Percentiles rank a stretch among this genome's conserved stretches.
Conservation (phyloP, 2,888 invertebrate genomes). For the Celastrina argiolus region DNA sequence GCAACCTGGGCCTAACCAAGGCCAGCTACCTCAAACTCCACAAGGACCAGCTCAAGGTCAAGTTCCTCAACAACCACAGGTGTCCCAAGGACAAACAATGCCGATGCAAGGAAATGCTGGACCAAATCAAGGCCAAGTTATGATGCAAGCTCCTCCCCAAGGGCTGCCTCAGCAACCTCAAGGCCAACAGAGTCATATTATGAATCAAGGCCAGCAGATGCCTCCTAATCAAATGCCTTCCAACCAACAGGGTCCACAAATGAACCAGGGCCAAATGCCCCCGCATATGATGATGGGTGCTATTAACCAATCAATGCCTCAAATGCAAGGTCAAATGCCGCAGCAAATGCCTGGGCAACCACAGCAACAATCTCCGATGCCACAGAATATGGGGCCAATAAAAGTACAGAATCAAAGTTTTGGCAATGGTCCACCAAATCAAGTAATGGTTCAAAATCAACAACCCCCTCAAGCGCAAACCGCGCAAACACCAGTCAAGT, state of each 20-base stretch:
- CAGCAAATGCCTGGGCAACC: slow-evolving; percentile 36
- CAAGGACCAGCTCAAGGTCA: slow-evolving; percentile 38
- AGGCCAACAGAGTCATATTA: slow-evolving; percentile 44
- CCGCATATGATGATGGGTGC: slow-evolving; percentile 36
- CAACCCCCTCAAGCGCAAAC: slow-evolving; percentile 46
- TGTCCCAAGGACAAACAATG: slow-evolving; percentile 43
- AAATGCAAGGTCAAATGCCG: slow-evolving; percentile 41
- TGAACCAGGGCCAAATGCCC: slow-evolving; percentile 36
- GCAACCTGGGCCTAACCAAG: slow-evolving; percentile 44
- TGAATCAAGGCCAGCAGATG: slow-evolving; percentile 46
- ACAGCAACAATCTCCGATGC: slow-evolving; percentile 27
- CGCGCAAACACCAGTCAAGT: slow-evolving; percentile 53
- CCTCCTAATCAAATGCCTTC: slow-evolving; percentile 47
- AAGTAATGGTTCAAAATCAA: slow-evolving; percentile 38
- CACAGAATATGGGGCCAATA: slow-evolving; percentile 34
- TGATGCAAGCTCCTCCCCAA: slow-evolving; percentile 43
- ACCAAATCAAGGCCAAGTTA: slow-evolving; percentile 45
- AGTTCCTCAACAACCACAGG: slow-evolving; percentile 39
- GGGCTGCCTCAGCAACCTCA: slow-evolving; percentile 32
- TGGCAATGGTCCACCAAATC: slow-evolving; percentile 38
- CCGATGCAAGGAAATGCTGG: slow-evolving; percentile 44
- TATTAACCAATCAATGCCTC: slow-evolving; percentile 38
- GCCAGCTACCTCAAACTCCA: slow-evolving; percentile 39
- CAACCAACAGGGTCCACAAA: slow-evolving; percentile 41
- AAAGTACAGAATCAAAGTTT: slow-evolving; percentile 38